Conservation (phyloP, 2,113 vertebrate genomes). For the Coregonus clupeaformis region DNA sequence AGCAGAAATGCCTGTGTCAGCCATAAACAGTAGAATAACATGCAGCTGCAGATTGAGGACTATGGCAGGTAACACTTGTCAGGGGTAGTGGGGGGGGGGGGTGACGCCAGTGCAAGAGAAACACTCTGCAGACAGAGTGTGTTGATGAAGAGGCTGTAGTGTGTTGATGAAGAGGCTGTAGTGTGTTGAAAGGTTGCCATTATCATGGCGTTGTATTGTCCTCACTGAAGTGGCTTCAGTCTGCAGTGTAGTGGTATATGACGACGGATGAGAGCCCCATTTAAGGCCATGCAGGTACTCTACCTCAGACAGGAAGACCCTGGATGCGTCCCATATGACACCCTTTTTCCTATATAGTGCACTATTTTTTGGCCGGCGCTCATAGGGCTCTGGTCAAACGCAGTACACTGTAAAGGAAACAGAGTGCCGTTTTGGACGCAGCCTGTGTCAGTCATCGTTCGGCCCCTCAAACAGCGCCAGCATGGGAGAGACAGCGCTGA, state of each 20-base stretch:
- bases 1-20: background rate
- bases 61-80: background rate
- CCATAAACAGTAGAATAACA: too few relatives aligned
- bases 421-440: too few relatives aligned
- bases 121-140: background rate
- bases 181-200: slow-evolving; percentile 31
- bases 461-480: too few relatives aligned
- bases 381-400: too few relatives aligned
- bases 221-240: slow-evolving; percentile 38
- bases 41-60: background rate
- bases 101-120: background rate
- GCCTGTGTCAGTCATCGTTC: too few relatives aligned
- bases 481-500: too few relatives aligned
- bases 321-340: too few relatives aligned
- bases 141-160: background rate
- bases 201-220: slow-evolving; percentile 7
- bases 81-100: too few relatives aligned
- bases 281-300: slow-evolving; percentile 2
- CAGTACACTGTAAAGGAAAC: too few relatives aligned
- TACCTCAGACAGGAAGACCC: slow-evolving; percentile 27
- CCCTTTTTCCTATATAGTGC: too few relatives aligned
- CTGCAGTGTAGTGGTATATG: slow-evolving; percentile 10
- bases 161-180: slow-evolving; percentile 15
- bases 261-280: slow-evolving; percentile 16
- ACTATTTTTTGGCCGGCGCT: too few relatives aligned